Conservation (phyloP, 2,113 vertebrate genomes). For the Equus przewalskii region DNA sequence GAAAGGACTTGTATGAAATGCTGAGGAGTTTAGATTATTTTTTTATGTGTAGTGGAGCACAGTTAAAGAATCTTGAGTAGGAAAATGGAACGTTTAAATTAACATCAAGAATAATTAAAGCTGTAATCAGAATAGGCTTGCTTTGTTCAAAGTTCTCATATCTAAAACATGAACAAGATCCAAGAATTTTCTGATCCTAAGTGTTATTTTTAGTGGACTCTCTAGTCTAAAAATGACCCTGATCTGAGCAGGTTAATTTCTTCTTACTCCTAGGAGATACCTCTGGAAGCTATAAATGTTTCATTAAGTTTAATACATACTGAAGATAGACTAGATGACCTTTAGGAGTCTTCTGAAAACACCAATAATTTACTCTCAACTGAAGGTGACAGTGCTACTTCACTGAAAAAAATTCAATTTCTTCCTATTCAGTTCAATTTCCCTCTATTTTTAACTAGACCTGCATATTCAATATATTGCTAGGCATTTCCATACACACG, state of each 20-base stretch:
- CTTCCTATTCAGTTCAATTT: not conserved
- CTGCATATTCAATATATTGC: not conserved
- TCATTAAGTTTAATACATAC: not conserved
- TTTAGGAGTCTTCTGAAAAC: not conserved
- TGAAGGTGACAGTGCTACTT: not conserved
- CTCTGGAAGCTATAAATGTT: not conserved
- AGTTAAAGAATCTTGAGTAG: not conserved
- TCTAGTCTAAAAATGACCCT: not conserved
- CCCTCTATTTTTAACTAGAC: not conserved
- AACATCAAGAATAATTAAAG: not conserved
- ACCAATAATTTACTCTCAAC: not conserved
- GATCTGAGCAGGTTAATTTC: not conserved
- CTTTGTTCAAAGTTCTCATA: not conserved
- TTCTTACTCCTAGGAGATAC: not conserved
- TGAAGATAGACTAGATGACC: not conserved
- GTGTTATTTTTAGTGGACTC: not conserved
- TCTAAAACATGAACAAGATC: not conserved
- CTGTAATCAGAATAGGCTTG: not conserved
- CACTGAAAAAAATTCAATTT: not conserved
- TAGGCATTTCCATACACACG: not conserved
- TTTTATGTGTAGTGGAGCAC: not conserved
- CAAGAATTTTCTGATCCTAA: not conserved
- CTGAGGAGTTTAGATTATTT: not conserved
- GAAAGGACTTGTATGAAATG: not conserved
- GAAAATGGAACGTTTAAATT: not conserved